phyloP scores from a whole-genome alignment of 2,888 invertebrate species.

The Ophonus ardosiacus region DNA sequence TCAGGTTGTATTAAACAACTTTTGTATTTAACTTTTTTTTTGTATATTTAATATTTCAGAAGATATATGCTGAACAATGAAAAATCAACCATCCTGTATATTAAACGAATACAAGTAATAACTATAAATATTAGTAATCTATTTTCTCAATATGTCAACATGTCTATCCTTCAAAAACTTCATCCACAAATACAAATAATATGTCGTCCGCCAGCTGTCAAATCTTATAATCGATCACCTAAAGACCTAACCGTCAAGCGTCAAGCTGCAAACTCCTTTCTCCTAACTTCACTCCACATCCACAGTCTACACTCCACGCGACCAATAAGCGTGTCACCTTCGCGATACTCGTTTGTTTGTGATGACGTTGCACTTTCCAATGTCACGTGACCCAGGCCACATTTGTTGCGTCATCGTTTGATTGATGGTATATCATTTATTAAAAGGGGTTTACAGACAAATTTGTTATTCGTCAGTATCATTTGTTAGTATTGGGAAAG shows the following conservation, averaged over 20 bases:
- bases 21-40: too few relatives aligned
- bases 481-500: slow-evolving; percentile 2
- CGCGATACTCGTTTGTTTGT: slow-evolving; percentile 31
- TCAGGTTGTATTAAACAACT: too few relatives aligned
- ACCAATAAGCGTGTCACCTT: slow-evolving; percentile 24
- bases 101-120: too few relatives aligned
- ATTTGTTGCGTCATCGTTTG: slow-evolving; percentile 33
- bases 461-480: slow-evolving; percentile 36
- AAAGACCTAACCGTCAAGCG: background rate
- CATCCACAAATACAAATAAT: background rate
- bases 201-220: background rate
- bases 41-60: too few relatives aligned
- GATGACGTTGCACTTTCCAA: slow-evolving; percentile 31
- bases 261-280: background rate
- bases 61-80: too few relatives aligned
- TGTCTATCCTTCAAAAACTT: background rate
- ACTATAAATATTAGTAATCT: background rate
- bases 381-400: slow-evolving; percentile 16
- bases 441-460: slow-evolving; percentile 44
- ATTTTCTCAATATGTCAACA: background rate
- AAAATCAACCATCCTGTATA: too few relatives aligned
- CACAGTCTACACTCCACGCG: too few relatives aligned
- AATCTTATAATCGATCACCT: background rate
- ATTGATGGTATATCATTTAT: slow-evolving; percentile 36
- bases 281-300: too few relatives aligned